Base-by-base conservation (phyloP, 1,140 invertebrate species). In the Mizuhopecten yessoensis region DNA sequence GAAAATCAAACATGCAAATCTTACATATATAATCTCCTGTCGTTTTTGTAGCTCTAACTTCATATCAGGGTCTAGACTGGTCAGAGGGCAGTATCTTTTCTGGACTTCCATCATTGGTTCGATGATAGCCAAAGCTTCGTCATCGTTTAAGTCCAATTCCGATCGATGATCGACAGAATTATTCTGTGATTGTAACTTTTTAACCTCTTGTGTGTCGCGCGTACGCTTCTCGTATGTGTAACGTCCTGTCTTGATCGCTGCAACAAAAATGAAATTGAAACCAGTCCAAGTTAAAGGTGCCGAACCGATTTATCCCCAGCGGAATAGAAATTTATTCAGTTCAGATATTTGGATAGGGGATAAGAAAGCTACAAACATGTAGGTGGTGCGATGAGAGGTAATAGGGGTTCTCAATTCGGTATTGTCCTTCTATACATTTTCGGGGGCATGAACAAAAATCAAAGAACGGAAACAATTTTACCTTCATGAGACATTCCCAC, bases 211-310 rank as follows among this genome's bases (percentile, higher is more conserved):
- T 13, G 95, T 95, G 93, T 96, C 95, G 88, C 94, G 93, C 0
- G 96, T 95, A 33, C 96, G 93, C 89, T 96, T 96, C 87, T 94
- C 95, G 87, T 96, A 95, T 3, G 96, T 96, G 91, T 96, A 96
- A 7, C 96, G 92, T 20, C 96, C 96, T 0, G 96, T 96, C 90
- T 96, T 96, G 34, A 96, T 96, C 17, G 95, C 95, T 94, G 92
- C 86, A 93, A 92, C 34, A 88, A 29, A 29, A 49, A 34, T n/a
- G 34, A 86, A 34, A 3, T 13, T 10, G 39, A 7, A 33, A 42
- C n/a, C 29, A 89, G 33, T 33, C 34, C 34, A 10, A 36, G 15
- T n/a, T 23, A 23, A 49, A 3, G n/a, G 23, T 88, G 29, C 29
- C n/a, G n/a, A n/a, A n/a, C n/a, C n/a, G n/a, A n/a, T n/a, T n/a